These are phyloP conservation scores for Mesorhabditis spiculigera DNA, from an alignment of 2,888 invertebrate species.

Conservation along the genomic window DNA sequence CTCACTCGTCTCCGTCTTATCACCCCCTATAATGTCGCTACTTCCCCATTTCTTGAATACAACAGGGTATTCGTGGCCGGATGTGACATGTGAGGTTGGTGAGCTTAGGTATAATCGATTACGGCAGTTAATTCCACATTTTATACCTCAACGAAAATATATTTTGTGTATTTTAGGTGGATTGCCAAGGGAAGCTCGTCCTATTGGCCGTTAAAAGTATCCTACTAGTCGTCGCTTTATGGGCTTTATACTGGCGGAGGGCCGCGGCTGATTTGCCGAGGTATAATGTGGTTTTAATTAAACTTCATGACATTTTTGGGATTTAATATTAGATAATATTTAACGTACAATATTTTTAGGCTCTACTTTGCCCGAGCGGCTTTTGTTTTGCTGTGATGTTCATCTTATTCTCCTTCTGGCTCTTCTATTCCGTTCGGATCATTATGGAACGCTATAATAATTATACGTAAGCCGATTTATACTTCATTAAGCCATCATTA, in stretches of 20 bases:
- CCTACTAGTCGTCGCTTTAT: slow-evolving; percentile 40
- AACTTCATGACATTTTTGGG: no score
- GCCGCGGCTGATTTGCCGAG: slow-evolving; percentile 51
- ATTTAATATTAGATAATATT: neutral
- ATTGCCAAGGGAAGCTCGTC: slow-evolving; percentile 47
- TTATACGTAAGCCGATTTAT: slow-evolving; percentile 27
- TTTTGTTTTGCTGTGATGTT: slow-evolving; percentile 68
- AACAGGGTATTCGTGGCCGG: slow-evolving; percentile 35
- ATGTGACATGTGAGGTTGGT: slow-evolving; percentile 45
- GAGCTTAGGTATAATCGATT: neutral
- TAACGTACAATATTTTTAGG: neutral
- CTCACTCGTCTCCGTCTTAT: slow-evolving; percentile 41
- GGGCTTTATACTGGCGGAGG: slow-evolving; percentile 38
- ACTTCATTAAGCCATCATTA: no score
- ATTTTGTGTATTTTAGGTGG: slow-evolving; percentile 30
- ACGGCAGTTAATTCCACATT: no score
- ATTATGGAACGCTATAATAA: slow-evolving; percentile 59
- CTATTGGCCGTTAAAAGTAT: slow-evolving; percentile 44
- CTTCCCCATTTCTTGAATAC: slow-evolving; percentile 37
- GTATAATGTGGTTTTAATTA: slow-evolving; percentile 12
- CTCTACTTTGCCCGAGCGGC: slow-evolving; percentile 41
- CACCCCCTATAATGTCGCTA: slow-evolving; percentile 49
- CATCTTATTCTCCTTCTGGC: slow-evolving; percentile 92
- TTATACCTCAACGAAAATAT: neutral
- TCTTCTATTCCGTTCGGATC: slow-evolving; percentile 88